phyloP scores from a whole-genome alignment of 2,797 vertebrate species.

The Bradypodion ventrale region DNA sequence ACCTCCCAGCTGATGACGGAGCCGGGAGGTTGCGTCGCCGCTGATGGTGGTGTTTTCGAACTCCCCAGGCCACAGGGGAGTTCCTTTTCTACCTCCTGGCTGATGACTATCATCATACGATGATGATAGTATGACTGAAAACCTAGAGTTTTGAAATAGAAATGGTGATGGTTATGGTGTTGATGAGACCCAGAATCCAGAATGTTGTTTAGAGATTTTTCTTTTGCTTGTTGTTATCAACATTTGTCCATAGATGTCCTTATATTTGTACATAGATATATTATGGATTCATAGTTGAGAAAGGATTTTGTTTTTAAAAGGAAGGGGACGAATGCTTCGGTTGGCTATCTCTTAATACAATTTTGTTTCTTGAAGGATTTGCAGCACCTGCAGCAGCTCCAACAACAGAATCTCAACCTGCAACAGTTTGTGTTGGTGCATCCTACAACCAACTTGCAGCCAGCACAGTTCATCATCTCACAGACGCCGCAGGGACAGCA shows the following conservation, averaged over 20 bases:
- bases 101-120: too few relatives aligned
- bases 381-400: conserved; percentile 90
- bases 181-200: not conserved
- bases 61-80: too few relatives aligned
- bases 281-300: conserved; percentile 27
- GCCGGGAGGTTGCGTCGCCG: too few relatives aligned
- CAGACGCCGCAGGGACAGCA: conserved; percentile 94
- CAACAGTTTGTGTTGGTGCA: conserved; percentile 98
- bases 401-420: conserved; percentile 95
- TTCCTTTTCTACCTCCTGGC: too few relatives aligned
- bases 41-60: too few relatives aligned
- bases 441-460: conserved; percentile 91
- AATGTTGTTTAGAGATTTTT: not conserved
- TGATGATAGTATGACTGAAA: not conserved
- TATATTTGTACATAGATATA: not conserved
- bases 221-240: conserved; percentile 1
- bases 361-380: conserved; percentile 77
- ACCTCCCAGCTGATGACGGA: too few relatives aligned
- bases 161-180: not conserved
- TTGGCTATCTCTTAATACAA: conserved; percentile 51
- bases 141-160: not conserved
- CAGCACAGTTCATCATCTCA: conserved; percentile 98
- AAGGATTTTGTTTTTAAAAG: conserved; percentile 19
- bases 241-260: not conserved
- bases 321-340: conserved; percentile 13